Evolutionary conservation across 2,797 vertebrate species (phyloP).

Genomic region (Melanogrammus aeglefinus): DNA sequence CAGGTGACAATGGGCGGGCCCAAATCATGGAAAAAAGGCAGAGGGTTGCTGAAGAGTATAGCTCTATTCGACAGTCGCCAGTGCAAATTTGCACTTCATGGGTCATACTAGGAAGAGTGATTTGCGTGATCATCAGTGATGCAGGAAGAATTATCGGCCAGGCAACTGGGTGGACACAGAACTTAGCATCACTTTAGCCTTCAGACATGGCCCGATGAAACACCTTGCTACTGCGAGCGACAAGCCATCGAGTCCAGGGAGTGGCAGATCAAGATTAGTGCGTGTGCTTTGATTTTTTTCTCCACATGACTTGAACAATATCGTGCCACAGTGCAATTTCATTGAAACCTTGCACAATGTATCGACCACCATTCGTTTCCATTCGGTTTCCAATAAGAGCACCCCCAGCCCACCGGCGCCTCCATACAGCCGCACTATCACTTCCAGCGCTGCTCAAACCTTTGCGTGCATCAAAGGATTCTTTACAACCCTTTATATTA

Average conservation of each 20-base stretch:
- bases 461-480: no score
- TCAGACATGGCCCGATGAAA: not conserved
- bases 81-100: constrained; percentile 5
- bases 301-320: no score
- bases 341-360: no score
- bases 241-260: constrained; percentile 3
- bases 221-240: constrained; percentile 1
- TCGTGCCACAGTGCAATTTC: no score
- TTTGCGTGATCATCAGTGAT: not conserved
- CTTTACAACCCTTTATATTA: no score
- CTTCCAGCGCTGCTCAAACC: no score
- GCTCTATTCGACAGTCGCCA: constrained; percentile 3
- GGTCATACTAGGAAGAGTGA: constrained; percentile 7
- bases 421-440: no score
- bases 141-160: constrained; percentile 43
- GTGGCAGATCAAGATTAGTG: not conserved
- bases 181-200: not conserved
- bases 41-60: not conserved
- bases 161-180: constrained; percentile 12
- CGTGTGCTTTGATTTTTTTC: no score
- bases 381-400: no score
- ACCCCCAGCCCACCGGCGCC: no score
- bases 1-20: not conserved
- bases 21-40: not conserved
- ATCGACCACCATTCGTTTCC: no score